Percentiles rank a stretch among this genome's conserved stretches.
Conservation (phyloP, 2,113 vertebrate species). For the Lepus americanus region DNA sequence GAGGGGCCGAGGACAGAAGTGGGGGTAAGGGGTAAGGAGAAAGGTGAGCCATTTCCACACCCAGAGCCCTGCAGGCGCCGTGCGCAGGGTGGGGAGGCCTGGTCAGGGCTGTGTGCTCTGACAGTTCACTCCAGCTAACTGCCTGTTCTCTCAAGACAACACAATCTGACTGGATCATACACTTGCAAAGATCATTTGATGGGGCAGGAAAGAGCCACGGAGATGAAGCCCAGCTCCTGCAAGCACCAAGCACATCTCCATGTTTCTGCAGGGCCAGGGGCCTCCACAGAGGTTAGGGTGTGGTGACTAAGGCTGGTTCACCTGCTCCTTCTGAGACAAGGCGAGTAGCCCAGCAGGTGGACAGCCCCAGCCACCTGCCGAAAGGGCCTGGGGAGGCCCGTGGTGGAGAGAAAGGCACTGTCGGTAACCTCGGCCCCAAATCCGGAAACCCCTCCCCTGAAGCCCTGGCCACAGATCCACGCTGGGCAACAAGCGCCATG, state of each 20-base stretch:
- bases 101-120: not conserved
- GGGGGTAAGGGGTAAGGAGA: not conserved
- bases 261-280: not conserved
- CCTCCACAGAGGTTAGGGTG: not conserved
- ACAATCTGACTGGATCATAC: not conserved
- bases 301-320: not conserved
- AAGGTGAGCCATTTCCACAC: not conserved
- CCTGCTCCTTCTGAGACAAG: not conserved
- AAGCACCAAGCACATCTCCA: rapidly evolving
- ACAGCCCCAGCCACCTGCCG: not conserved
- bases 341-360: not conserved
- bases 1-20: not conserved
- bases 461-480: not conserved
- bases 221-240: not conserved
- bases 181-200: not conserved
- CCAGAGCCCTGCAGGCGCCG: not conserved
- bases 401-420: not conserved
- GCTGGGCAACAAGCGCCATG: not conserved
- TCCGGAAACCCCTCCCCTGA: not conserved
- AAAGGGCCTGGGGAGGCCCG: not conserved
- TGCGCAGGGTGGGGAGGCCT: no score
- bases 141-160: not conserved
- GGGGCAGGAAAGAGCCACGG: not conserved
- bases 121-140: not conserved
- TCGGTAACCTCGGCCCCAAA: not conserved